Conservation (phyloP, 2,113 vertebrate genomes). For the Mormyrus iriodes region DNA sequence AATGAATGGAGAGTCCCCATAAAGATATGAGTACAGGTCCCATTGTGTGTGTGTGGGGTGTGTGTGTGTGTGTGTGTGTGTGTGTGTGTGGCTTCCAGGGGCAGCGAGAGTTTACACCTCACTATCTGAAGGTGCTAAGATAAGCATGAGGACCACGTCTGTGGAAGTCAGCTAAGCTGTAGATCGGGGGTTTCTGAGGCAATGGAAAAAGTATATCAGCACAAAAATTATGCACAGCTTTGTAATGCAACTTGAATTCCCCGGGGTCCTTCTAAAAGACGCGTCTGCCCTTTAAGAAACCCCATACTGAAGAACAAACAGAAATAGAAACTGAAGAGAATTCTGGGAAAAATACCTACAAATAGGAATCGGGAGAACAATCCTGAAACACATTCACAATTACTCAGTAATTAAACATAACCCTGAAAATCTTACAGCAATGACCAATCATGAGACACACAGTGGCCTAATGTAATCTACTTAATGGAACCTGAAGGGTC, state of each 20-base stretch:
- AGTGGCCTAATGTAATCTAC: background rate
- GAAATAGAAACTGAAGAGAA: background rate
- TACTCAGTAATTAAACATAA: conserved; percentile 7
- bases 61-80: background rate
- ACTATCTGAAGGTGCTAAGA: background rate
- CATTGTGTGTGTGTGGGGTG: background rate
- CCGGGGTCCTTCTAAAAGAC: background rate
- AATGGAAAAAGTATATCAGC: background rate
- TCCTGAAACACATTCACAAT: background rate
- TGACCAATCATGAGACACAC: background rate
- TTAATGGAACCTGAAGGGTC: conserved; percentile 3
- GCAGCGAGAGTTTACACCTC: background rate
- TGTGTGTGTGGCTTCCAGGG: background rate
- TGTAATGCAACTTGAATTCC: background rate
- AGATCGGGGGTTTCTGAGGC: background rate
- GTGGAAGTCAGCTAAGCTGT: background rate
- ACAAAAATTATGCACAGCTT: background rate
- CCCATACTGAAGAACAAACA: background rate
- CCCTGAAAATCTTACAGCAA: background rate
- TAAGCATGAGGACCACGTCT: background rate
- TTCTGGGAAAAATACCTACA: background rate
- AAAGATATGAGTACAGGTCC: too few relatives aligned
- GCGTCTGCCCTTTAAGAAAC: background rate
- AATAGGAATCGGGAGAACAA: background rate
- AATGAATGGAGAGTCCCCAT: too few relatives aligned